Base-by-base conservation (phyloP, 2,113 vertebrate genomes). In the Oriolus oriolus region DNA sequence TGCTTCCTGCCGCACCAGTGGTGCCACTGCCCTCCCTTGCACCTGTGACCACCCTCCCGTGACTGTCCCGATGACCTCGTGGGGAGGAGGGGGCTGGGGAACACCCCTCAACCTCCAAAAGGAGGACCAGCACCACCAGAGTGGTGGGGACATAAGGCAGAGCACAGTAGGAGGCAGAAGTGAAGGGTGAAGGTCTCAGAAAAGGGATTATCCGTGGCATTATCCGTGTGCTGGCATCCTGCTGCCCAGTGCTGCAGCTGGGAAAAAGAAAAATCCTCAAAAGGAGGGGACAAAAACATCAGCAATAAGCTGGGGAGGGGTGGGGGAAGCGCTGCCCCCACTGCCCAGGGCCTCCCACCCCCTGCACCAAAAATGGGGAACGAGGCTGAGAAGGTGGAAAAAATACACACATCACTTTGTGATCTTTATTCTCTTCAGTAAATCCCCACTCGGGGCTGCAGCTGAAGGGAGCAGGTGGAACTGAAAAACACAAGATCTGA, bases 351-450 rank as follows among this genome's bases (percentile, higher is more conserved):
- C 27, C 5, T 5, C 89, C 85, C 56, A 3, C 30, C 17, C 74
- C 23, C 57, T n/a, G 41, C 9, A 16, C 56, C 56, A 94, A 93
- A 96, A 91, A 78, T 4, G 37, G 8, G 69, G 79, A 84, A 20
- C 4, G 2, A 84, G 86, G 68, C 82, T 87, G 78, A 81, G 66
- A 73, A 88, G 63, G 83, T 93, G 89, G 84, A 93, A 93, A 96
- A 95, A 94, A 84, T 95, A 57, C 90, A 95, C 95, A 95, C 84
- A 65, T 69, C 92, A 96, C 93, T 78, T 93, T 87, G 94, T 89
- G 96, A 96, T 52, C 94, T 97, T 96, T 97, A 97, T 97, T 97
- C 89, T 93, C 77, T 96, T 93, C 89, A 94, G 96, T 91, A 91
- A 95, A 93, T 82, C 92, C 96, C 90, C 31, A 0, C 59, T 30